These are phyloP conservation scores for Hirudinaria manillensis DNA, from an alignment of 2,888 invertebrate species.

Conservation along the genomic window DNA sequence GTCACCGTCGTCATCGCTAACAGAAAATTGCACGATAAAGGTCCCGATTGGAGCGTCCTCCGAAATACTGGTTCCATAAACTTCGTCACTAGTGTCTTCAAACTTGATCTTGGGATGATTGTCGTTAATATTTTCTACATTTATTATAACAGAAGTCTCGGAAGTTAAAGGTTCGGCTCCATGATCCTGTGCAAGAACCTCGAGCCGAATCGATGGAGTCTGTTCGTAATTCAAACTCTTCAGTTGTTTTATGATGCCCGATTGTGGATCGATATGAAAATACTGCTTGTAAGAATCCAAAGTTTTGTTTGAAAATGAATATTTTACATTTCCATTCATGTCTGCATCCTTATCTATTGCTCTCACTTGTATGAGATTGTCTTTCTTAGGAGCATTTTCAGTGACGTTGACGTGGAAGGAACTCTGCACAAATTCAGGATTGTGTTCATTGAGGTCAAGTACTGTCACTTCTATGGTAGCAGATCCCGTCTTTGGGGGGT, in stretches of 20 bases:
- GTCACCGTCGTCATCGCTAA: constrained; percentile 25
- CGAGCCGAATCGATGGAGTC: constrained; percentile 3
- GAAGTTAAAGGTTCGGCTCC: constrained; percentile 16
- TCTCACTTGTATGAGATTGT: not conserved
- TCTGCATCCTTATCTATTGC: constrained; percentile 21
- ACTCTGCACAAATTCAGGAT: constrained; percentile 33
- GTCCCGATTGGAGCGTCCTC: constrained; percentile 30
- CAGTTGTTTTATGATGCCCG: constrained; percentile 6
- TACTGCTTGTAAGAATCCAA: not conserved
- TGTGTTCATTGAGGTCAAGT: constrained; percentile 38
- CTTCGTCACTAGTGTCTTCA: constrained; percentile 8
- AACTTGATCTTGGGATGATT: constrained; percentile 19
- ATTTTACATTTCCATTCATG: constrained; percentile 14
- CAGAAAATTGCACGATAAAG: constrained; percentile 10
- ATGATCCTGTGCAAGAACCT: constrained; percentile 21
- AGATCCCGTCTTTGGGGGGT: constrained; percentile 14
- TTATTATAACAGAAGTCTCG: not conserved
- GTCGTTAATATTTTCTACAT: constrained; percentile 25
- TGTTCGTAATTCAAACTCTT: constrained; percentile 17
- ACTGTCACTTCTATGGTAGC: constrained; percentile 32
- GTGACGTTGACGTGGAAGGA: constrained; percentile 31
- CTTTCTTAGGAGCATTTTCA: constrained; percentile 31
- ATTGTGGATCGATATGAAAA: constrained; percentile 13
- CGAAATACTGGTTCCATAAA: constrained; percentile 23
- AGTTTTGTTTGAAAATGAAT: constrained; percentile 12